These are phyloP conservation scores for Nanorana parkeri DNA, from an alignment of 2,113 vertebrate genomes.

Conservation along the genomic window DNA sequence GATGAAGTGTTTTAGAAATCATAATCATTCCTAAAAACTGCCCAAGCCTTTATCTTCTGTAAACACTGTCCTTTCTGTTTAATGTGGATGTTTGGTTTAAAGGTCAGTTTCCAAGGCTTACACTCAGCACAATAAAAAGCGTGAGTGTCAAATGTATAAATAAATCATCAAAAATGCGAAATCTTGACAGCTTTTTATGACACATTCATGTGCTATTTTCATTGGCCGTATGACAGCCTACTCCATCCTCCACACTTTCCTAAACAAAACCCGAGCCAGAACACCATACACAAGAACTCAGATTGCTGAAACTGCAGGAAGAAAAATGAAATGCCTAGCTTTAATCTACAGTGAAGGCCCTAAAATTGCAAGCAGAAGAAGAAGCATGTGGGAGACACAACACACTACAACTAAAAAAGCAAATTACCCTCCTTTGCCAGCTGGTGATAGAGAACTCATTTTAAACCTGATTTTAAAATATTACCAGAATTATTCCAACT, in stretches of 20 bases:
- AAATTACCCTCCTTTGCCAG: too few relatives aligned
- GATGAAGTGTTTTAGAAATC: background rate
- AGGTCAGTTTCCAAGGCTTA: constrained; percentile 21
- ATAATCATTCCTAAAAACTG: background rate
- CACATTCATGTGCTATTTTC: constrained; percentile 8
- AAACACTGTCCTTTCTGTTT: background rate
- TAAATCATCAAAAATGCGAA: constrained; percentile 16
- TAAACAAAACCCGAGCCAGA: background rate
- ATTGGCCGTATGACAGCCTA: constrained; percentile 11
- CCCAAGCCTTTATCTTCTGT: background rate
- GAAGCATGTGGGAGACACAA: too few relatives aligned
- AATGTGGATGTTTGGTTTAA: constrained; percentile 18
- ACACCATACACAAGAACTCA: background rate
- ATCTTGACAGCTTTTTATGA: background rate
- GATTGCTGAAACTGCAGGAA: too few relatives aligned
- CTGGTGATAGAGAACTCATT: background rate
- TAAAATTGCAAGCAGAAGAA: too few relatives aligned
- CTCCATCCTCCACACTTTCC: constrained; percentile 1
- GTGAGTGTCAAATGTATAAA: constrained; percentile 1
- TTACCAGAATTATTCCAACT: too few relatives aligned
- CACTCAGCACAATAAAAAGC: constrained; percentile 16
- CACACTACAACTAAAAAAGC: too few relatives aligned
- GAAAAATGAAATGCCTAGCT: too few relatives aligned
- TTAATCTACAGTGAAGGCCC: too few relatives aligned
- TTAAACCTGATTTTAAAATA: too few relatives aligned